Evolutionary conservation across 1,140 invertebrate species (phyloP).

Genomic region (Papilio helenus): DNA sequence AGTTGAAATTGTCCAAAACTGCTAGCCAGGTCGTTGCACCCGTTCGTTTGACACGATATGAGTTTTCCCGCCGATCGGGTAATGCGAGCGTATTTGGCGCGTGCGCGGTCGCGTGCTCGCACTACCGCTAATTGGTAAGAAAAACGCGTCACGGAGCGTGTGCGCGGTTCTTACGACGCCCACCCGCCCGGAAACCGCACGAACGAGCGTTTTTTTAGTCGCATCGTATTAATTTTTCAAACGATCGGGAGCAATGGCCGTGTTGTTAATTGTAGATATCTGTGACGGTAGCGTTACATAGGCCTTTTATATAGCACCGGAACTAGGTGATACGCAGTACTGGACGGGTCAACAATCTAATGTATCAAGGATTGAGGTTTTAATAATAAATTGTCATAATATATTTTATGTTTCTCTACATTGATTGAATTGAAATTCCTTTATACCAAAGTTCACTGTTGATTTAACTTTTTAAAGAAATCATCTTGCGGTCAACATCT

Average conservation of each 20-base stretch:
- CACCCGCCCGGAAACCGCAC: slow-evolving; percentile 31
- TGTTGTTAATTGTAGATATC: slow-evolving; percentile 26
- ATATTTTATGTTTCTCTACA: no score
- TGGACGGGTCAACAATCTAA: background rate
- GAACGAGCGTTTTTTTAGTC: slow-evolving; percentile 33
- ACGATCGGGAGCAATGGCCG: slow-evolving; percentile 19
- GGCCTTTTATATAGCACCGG: background rate
- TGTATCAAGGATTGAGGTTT: no score
- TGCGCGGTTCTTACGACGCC: slow-evolving; percentile 30
- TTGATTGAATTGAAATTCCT: no score
- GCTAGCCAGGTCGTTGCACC: background rate
- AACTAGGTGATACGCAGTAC: background rate
- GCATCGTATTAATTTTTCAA: slow-evolving; percentile 35
- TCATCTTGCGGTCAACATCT: no score
- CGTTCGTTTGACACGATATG: slow-evolving; percentile 21
- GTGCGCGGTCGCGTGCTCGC: slow-evolving; percentile 13
- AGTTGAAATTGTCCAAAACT: slow-evolving; percentile 11
- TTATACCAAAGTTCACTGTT: no score
- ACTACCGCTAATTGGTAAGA: slow-evolving; percentile 32
- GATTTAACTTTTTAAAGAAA: no score
- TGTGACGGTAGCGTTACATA: slow-evolving; percentile 3
- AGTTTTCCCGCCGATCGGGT: slow-evolving; percentile 19
- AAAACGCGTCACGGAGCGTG: slow-evolving; percentile 36
- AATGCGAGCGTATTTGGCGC: slow-evolving; percentile 16
- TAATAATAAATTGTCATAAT: no score